Evolutionary conservation across 2,888 invertebrate species (phyloP), one percentile per base, ranked within the genome.

Genomic region (Chrysotoxum bicinctum): DNA sequence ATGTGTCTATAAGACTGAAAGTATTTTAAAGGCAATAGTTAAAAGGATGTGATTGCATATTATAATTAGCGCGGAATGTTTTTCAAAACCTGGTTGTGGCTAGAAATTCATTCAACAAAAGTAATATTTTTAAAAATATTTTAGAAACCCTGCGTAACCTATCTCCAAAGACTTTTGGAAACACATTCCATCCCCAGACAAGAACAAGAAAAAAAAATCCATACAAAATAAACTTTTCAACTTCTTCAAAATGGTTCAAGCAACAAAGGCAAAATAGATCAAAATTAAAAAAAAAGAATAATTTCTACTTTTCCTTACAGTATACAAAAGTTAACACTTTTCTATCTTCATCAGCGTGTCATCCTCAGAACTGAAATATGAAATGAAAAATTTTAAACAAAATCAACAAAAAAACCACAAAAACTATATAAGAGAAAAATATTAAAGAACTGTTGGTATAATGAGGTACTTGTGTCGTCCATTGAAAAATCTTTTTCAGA

Each of bases 401-500:
- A 26, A 3, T 0, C 1, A 4, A 2, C 58, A 35, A 56, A 19
- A 56, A 21, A 21, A 19, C 4, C 1, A 1, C 37, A 37, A 12
- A 35, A 56, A 54, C 2, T 56, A 16, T 54, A 8, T 19, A 2
- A 56, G 19, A 56, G 32, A 19, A 56, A 56, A 54, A 12, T 16
- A 52, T 43, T 6, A 48, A 62, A 43, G 54, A 77, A 73, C 73
- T 76, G 43, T 77, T 58, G 30, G 85, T 54, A 85, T 85, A 85
- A 85, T 85, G 85, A 85, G 85, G 85, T 85, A 85, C 85, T 85
- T 85, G 85, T 85, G 85, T 81, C 85, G 85, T 81, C 85, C 85
- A 85, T 81, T 81, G 81, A 85, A 81, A 62, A 64, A 81, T 81
- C 60, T 75, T 56, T 66, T 81, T 85, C 56, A 77, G 26, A 85